These are phyloP conservation scores for Vidua chalybeata DNA, from an alignment of 2,113 vertebrate species.

Conservation along the genomic window DNA sequence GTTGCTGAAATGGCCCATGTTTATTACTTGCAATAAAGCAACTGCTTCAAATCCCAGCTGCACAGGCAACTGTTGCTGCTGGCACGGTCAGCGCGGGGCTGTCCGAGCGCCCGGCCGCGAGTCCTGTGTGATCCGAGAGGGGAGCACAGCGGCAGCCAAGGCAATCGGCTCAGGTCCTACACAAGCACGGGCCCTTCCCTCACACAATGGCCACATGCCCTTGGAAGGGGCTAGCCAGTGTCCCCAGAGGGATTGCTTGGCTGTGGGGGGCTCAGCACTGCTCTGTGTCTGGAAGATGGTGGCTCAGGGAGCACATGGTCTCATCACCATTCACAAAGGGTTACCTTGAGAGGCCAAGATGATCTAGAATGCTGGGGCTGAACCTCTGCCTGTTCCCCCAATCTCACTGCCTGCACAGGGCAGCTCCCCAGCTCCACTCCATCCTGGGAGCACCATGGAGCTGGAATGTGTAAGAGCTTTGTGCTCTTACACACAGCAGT, in stretches of 20 bases:
- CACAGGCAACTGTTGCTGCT: constrained; percentile 4
- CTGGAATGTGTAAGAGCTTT: neutral
- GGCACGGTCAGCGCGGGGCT: neutral
- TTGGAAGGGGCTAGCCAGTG: fast-evolving
- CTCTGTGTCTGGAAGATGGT: neutral
- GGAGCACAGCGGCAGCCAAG: neutral
- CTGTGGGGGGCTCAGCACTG: neutral
- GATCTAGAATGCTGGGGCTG: neutral
- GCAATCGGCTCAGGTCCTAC: neutral
- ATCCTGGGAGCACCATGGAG: neutral
- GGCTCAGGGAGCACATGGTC: fast-evolving
- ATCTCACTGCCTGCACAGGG: neutral
- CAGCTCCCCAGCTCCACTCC: neutral
- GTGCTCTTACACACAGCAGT: neutral
- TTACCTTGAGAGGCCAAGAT: neutral
- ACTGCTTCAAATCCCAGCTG: constrained; percentile 24
- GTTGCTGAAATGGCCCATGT: neutral
- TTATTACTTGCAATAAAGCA: constrained; percentile 33
- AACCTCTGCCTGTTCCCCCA: neutral
- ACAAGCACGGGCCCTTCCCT: neutral
- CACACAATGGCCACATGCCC: fast-evolving
- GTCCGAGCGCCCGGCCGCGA: neutral
- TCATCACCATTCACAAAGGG: neutral
- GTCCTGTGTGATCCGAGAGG: neutral
- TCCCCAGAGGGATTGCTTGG: fast-evolving